Evolutionary conservation across 2,888 invertebrate species (phyloP), one percentile per base, ranked within the genome.

Genomic region (Tipula confusa): DNA sequence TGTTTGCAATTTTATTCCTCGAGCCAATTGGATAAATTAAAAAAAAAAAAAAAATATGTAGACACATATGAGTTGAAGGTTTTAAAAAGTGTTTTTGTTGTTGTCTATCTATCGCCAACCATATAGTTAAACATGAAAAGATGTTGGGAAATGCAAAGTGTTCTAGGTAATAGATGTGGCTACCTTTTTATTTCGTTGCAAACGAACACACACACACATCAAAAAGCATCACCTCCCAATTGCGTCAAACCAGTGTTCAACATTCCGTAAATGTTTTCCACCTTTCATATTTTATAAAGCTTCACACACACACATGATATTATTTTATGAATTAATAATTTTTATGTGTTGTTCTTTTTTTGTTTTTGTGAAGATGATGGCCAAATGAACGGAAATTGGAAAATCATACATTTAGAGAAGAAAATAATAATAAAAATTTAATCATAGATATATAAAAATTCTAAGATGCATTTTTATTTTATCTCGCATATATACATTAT

Each of bases 1-100:
- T 64, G 64, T 64, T 64, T 64, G 64, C 24, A 64, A 64, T 64
- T 64, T 64, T 64, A 64, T 64, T 64, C 64, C 64, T 64, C 64
- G 64, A 64, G 64, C 64, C 64, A 64, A 64, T 64, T 24, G 64
- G 24, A 64, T 64, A 9, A n/a, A 36, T 38, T 64, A 24, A 24
- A 64, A n/a, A n/a, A n/a, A n/a, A n/a, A n/a, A n/a, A n/a, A n/a
- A n/a, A n/a, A 7, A 24, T 9, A 18, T 24, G 13, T 24, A 64
- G 3, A n/a, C 36, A 6, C n/a, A 64, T 64, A 64, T 24, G 64
- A 64, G 64, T 64, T 64, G 64, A 64, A 64, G 64, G 64, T 64
- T 64, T 64, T 64, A n/a, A n/a, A n/a, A n/a, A n/a, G n/a, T n/a
- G n/a, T n/a, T n/a, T n/a, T n/a, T n/a, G n/a, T 1, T 11, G 64